These are phyloP conservation scores for Eristalinus sepulchralis DNA, from an alignment of 2,888 invertebrate genomes.

Conservation along the genomic window DNA sequence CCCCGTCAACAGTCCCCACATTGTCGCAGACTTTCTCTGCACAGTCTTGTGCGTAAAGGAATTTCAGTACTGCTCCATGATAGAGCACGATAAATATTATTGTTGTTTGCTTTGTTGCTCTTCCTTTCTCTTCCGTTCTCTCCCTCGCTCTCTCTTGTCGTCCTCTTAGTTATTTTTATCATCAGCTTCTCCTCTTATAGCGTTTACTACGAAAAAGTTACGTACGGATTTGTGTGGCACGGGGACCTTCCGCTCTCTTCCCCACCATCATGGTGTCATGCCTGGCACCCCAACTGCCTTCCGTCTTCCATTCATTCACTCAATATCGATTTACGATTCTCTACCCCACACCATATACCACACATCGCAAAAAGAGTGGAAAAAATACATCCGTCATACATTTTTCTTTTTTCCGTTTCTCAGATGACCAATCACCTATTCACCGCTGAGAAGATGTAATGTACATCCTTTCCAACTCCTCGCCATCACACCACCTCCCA, in stretches of 20 bases:
- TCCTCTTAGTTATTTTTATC: conserved; percentile 56
- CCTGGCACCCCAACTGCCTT: conserved; percentile 51
- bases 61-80: conserved; percentile 40
- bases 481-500: conserved; percentile 30
- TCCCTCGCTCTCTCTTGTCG: conserved; percentile 18
- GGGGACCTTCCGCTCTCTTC: conserved; percentile 4
- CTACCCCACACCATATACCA: conserved; percentile 49
- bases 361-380: conserved; percentile 48
- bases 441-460: background rate
- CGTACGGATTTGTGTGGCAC: conserved; percentile 23
- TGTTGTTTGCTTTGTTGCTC: conserved; percentile 58
- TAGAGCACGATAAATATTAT: conserved; percentile 66
- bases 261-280: conserved; percentile 56
- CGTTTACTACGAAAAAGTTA: conserved; percentile 61
- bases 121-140: conserved; percentile 32
- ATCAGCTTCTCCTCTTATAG: conserved; percentile 55
- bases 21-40: conserved; percentile 19
- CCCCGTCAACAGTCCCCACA: conserved; percentile 26
- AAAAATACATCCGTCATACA: conserved; percentile 63
- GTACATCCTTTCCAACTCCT: conserved; percentile 29
- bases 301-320: conserved; percentile 71
- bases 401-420: conserved; percentile 30
- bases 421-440: conserved; percentile 51
- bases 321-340: conserved; percentile 74
- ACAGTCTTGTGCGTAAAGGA: conserved; percentile 33